Percentiles rank a stretch among this genome's conserved stretches.
These are phyloP conservation scores for Alloplasta piceator DNA, from an alignment of 2,888 invertebrate species.

Conservation along the genomic window DNA sequence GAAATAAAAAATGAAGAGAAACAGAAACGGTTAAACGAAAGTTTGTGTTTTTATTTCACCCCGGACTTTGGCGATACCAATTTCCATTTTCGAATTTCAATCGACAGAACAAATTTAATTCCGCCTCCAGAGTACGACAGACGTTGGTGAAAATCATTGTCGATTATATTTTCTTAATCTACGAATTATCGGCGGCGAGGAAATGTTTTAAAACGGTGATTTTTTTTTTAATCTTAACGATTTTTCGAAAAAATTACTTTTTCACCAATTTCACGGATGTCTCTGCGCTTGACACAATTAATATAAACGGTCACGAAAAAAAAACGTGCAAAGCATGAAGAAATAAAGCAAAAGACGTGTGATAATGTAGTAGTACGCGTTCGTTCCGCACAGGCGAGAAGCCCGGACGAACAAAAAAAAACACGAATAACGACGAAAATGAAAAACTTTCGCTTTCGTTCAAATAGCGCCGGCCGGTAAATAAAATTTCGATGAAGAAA, in stretches of 20 bases:
- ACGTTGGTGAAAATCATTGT: slow-evolving; percentile 33
- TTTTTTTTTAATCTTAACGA: not conserved
- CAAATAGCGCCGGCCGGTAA: slow-evolving; percentile 68
- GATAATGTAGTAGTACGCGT: slow-evolving; percentile 72
- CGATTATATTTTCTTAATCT: not conserved
- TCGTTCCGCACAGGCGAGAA: slow-evolving; percentile 68
- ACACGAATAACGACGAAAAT: slow-evolving; percentile 8
- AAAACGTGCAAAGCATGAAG: slow-evolving; percentile 68
- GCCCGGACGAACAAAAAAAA: slow-evolving; percentile 65
- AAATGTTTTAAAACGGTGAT: not conserved
- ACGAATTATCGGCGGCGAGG: too few relatives aligned
- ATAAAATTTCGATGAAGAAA: slow-evolving; percentile 5
- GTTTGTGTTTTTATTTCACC: slow-evolving; percentile 61
- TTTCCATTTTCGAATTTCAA: not conserved
- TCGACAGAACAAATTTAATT: not conserved
- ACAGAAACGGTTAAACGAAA: slow-evolving; percentile 20
- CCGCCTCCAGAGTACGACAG: slow-evolving; percentile 16
- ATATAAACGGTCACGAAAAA: slow-evolving; percentile 63
- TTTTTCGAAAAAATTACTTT: not conserved
- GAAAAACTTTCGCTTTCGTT: slow-evolving; percentile 65
- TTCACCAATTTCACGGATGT: slow-evolving; percentile 59
- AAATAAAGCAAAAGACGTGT: slow-evolving; percentile 72
- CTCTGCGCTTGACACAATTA: slow-evolving; percentile 69
- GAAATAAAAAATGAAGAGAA: slow-evolving; percentile 45
- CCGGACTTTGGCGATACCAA: slow-evolving; percentile 38